Evolutionary conservation across 2,797 vertebrate species (phyloP).

Genomic region (Garrulus glandarius): DNA sequence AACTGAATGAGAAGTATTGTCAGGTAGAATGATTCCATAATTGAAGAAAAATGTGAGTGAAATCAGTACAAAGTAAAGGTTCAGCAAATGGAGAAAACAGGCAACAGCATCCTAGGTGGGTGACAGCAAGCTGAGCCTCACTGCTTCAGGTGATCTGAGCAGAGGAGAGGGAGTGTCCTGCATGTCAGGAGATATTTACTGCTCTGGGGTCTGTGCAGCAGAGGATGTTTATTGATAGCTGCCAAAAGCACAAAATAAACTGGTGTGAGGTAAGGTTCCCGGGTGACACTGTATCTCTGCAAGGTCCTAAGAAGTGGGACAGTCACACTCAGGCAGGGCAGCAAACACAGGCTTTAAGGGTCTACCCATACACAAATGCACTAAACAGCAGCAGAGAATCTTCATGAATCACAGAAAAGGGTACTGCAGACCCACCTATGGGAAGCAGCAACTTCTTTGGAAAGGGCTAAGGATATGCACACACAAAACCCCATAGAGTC

Average conservation of each 20-base stretch:
- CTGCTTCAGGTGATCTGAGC: not conserved
- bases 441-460: not conserved
- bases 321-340: not conserved
- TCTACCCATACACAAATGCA: not conserved
- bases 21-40: not conserved
- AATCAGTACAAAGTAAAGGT: not conserved
- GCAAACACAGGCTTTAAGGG: not conserved
- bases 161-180: not conserved
- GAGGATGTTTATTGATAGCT: not conserved
- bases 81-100: not conserved
- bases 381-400: not conserved
- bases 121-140: not conserved
- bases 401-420: not conserved
- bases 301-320: not conserved
- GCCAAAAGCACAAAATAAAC: not conserved
- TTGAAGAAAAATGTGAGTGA: conserved; percentile 2
- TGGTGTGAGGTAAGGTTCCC: not conserved
- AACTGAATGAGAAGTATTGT: not conserved
- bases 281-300: not conserved
- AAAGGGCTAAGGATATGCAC: not conserved
- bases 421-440: not conserved
- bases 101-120: not conserved
- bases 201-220: not conserved
- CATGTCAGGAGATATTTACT: not conserved
- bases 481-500: not conserved